A percentile compares a stretch with the other conserved stretches of the same genome.
phyloP scores from a whole-genome alignment of 1,140 invertebrate species.

The Campoletis sonorensis region DNA sequence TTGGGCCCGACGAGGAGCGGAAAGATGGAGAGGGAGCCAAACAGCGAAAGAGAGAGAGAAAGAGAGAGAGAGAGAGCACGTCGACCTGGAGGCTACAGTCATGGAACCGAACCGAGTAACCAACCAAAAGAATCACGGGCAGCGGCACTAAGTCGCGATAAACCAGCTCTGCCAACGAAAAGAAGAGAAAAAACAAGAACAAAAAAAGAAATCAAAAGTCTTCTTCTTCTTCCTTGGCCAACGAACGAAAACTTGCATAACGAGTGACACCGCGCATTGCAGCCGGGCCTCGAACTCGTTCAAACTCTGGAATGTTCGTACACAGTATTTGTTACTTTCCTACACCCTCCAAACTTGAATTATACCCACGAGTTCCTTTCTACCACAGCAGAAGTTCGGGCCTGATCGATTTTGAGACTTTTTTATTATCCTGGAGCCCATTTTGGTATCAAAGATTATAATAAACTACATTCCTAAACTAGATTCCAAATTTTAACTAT shows the following conservation, averaged over 20 bases:
- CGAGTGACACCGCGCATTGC: conserved; percentile 46
- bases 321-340: background rate
- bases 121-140: conserved; percentile 24
- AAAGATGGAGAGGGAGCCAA: background rate
- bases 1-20: conserved; percentile 15
- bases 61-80: conserved; percentile 12
- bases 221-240: conserved; percentile 4
- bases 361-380: background rate
- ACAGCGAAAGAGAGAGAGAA: conserved; percentile 13
- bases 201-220: background rate
- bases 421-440: too few relatives aligned
- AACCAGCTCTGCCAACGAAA: conserved; percentile 28
- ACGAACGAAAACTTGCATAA: conserved; percentile 53
- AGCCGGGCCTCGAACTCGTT: conserved; percentile 29
- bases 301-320: background rate
- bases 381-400: background rate
- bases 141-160: conserved; percentile 28
- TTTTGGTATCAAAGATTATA: too few relatives aligned
- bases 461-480: too few relatives aligned
- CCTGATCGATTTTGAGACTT: too few relatives aligned
- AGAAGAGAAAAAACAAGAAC: background rate
- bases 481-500: too few relatives aligned
- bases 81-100: conserved; percentile 35
- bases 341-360: background rate
- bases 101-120: conserved; percentile 27